Evolutionary conservation across 92 coral and sea anemone genomes (phyloP), one percentile per base, ranked within the genome.

Genomic region (Paramuricea clavata): DNA sequence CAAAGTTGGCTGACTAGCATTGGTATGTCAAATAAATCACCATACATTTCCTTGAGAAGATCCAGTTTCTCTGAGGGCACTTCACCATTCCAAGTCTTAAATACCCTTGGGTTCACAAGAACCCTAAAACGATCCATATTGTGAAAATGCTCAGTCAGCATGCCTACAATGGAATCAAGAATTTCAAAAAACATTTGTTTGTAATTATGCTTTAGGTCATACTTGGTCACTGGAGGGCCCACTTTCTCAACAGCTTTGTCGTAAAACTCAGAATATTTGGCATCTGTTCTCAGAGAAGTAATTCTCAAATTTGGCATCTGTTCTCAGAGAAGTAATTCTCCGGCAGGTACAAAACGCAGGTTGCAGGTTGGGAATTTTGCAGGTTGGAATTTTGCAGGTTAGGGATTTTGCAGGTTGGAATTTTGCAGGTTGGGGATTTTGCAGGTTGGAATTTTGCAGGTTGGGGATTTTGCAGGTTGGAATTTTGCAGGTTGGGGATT

Each of bases 21-120:
- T 61, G 67, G 67, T 5, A 57, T 25, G 28, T 57, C 67, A 57
- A 57, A 57, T 4, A 57, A 16, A 16, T 57, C 19, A 19, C 67
- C 67, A 57, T 57, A 57, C 67, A 57, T 57, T 19, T 61, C 69
- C 16, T 61, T 61, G 34, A 61, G 69, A 61, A 61, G 69, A 13
- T 22, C 16, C 10, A 61, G 2, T 30, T 61, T 61, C 12, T 61
- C 69, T 2, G 69, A 13, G 1, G 31, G 69, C 2, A 61, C 69
- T 57, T 2, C 69, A 3, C 69, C 69, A 23, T 6, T 19, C 31
- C 69, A 6, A 23, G 69, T 23, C 19, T 3, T 13, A 61, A 61
- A 61, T 61, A 61, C 26, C 12, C 19, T 61, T 61, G 69, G 69
- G 12, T 61, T 61, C 9, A 61, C 69, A 61, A 61, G 69, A 22